phyloP scores from a whole-genome alignment of 2,888 invertebrate genomes.

The Toxonevra muliebris region DNA sequence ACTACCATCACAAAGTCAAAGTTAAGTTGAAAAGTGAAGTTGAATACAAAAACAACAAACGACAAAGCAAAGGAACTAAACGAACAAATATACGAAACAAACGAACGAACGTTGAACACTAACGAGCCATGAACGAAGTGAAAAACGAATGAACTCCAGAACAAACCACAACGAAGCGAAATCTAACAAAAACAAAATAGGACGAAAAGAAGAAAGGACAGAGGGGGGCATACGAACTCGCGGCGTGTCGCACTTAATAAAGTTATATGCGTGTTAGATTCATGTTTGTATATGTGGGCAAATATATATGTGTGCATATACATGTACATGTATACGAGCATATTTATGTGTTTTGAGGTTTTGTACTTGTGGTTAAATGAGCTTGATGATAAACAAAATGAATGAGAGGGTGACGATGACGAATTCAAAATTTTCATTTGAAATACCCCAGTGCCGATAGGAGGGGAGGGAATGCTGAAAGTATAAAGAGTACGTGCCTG shows the following conservation, averaged over 20 bases:
- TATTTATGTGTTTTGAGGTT: slow-evolving; percentile 6
- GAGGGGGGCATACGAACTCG: not conserved
- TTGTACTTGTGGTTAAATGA: not conserved
- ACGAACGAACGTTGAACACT: too few relatives aligned
- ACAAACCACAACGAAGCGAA: too few relatives aligned
- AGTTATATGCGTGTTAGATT: not conserved
- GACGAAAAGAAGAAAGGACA: not conserved
- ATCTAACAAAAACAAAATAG: not conserved
- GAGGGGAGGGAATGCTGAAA: too few relatives aligned
- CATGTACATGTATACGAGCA: slow-evolving; percentile 12
- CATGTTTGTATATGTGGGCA: slow-evolving; percentile 1
- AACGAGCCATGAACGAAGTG: too few relatives aligned
- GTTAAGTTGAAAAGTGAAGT: slow-evolving; percentile 1
- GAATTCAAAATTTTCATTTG: too few relatives aligned
- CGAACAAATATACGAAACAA: too few relatives aligned
- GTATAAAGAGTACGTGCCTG: too few relatives aligned
- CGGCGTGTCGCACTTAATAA: not conserved
- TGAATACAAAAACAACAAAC: not conserved
- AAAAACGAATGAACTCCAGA: too few relatives aligned
- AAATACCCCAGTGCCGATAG: too few relatives aligned
- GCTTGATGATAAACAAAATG: too few relatives aligned
- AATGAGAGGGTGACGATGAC: too few relatives aligned
- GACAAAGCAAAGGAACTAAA: too few relatives aligned
- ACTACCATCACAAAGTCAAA: not conserved
- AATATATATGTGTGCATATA: not conserved